A percentile compares a stretch with the other conserved stretches of the same genome.
Conservation (phyloP, 2,797 vertebrate species). For the Carapus acus region DNA sequence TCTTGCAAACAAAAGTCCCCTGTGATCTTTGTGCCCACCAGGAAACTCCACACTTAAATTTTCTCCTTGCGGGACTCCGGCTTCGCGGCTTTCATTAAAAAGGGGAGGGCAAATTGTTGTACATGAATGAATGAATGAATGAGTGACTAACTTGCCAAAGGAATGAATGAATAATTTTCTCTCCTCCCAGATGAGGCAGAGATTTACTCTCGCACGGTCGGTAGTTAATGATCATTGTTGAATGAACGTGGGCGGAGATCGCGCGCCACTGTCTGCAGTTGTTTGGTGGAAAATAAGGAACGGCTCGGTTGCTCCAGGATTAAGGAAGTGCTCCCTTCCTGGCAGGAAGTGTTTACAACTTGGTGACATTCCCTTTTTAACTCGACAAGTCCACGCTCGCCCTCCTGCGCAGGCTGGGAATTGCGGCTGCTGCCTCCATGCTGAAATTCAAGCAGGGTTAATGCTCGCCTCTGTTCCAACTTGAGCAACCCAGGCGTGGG, state of each 20-base stretch:
- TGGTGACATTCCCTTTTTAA: slow-evolving; percentile 78
- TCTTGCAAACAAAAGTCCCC: slow-evolving; percentile 33
- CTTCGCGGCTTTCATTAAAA: slow-evolving; percentile 15
- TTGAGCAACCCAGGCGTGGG: slow-evolving; percentile 26
- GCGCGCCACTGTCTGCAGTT: slow-evolving; percentile 46
- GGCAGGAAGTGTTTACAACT: slow-evolving; percentile 81
- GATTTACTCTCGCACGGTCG: neutral
- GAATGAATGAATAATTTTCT: neutral
- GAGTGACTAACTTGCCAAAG: too few relatives aligned
- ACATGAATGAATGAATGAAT: slow-evolving; percentile 19
- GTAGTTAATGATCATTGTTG: slow-evolving; percentile 11
- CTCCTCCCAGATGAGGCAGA: neutral
- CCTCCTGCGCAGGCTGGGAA: slow-evolving; percentile 50
- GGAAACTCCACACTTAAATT: slow-evolving; percentile 43
- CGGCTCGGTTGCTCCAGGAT: slow-evolving; percentile 69
- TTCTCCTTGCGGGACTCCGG: slow-evolving; percentile 32
- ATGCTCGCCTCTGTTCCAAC: slow-evolving; percentile 32
- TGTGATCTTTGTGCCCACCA: slow-evolving; percentile 45
- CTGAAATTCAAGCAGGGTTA: slow-evolving; percentile 46
- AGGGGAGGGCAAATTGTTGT: slow-evolving; percentile 4
- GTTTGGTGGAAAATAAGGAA: slow-evolving; percentile 61
- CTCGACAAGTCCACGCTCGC: slow-evolving; percentile 67
- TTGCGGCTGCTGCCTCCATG: slow-evolving; percentile 33
- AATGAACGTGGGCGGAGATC: slow-evolving; percentile 3
- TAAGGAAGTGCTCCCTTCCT: slow-evolving; percentile 80